A percentile compares a stretch with the other conserved stretches of the same genome.
These are phyloP conservation scores for Nibea coibor DNA, from an alignment of 2,113 vertebrate species.

Conservation along the genomic window DNA sequence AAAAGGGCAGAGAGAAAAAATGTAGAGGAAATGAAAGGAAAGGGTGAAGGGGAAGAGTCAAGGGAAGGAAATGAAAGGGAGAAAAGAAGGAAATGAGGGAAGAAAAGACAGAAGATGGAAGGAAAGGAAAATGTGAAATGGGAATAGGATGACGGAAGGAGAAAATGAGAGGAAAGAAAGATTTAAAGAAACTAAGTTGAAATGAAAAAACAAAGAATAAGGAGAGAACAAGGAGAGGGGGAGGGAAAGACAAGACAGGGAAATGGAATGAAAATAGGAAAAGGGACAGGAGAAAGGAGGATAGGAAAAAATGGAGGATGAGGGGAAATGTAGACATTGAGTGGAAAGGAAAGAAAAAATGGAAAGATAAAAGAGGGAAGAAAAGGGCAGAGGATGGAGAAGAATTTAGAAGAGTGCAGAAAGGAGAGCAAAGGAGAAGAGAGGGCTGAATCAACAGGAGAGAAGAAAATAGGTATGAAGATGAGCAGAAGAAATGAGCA, in stretches of 20 bases:
- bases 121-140: no score
- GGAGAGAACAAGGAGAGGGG: background rate
- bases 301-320: background rate
- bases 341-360: background rate
- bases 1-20: background rate
- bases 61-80: background rate
- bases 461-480: constrained; percentile 35
- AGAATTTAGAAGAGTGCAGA: background rate
- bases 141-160: background rate
- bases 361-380: background rate
- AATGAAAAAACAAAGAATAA: background rate
- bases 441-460: constrained; percentile 3
- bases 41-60: no score
- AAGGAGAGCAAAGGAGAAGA: background rate
- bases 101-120: background rate
- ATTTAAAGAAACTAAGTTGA: background rate
- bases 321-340: background rate
- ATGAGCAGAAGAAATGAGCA: constrained; percentile 9
- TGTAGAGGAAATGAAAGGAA: background rate
- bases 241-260: no score
- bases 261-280: no score
- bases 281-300: background rate
- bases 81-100: background rate
- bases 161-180: background rate
- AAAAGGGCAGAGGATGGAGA: background rate